These are phyloP conservation scores for Tetramorium alpestre DNA, from an alignment of 1,140 invertebrate species.

Conservation along the genomic window DNA sequence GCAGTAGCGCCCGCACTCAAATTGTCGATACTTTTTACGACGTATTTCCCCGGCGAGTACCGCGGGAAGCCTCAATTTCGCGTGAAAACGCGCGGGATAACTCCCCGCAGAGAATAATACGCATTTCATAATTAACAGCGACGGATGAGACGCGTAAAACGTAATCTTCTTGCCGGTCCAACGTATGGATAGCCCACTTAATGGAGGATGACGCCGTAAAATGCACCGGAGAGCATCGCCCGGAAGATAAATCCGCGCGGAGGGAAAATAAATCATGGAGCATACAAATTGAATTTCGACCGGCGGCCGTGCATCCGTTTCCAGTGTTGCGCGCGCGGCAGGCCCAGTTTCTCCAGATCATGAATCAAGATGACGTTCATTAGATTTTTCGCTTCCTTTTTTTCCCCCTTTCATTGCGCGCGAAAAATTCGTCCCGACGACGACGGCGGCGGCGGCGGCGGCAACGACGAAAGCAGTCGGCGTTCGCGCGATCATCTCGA, in stretches of 20 bases:
- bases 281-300: slow-evolving; percentile 67
- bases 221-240: slow-evolving; percentile 59
- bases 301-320: slow-evolving; percentile 38
- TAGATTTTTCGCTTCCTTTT: slow-evolving; percentile 1
- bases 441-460: neutral
- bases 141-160: slow-evolving; percentile 59
- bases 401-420: neutral
- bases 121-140: slow-evolving; percentile 47
- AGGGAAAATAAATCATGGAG: slow-evolving; percentile 72
- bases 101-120: slow-evolving; percentile 49
- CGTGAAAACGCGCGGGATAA: slow-evolving; percentile 9
- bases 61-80: neutral
- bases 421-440: slow-evolving; percentile 21
- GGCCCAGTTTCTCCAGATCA: slow-evolving; percentile 27
- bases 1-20: neutral
- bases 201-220: slow-evolving; percentile 72
- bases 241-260: slow-evolving; percentile 66
- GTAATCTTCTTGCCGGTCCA: slow-evolving; percentile 55
- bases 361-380: slow-evolving; percentile 49
- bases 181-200: slow-evolving; percentile 64
- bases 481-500: neutral
- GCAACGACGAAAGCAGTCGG: neutral
- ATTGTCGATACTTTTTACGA: slow-evolving; percentile 24
- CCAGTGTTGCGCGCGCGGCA: slow-evolving; percentile 14
- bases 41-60: slow-evolving; percentile 25